Conservation (phyloP, 2,797 vertebrate genomes). For the Phataginus tetradactyla region DNA sequence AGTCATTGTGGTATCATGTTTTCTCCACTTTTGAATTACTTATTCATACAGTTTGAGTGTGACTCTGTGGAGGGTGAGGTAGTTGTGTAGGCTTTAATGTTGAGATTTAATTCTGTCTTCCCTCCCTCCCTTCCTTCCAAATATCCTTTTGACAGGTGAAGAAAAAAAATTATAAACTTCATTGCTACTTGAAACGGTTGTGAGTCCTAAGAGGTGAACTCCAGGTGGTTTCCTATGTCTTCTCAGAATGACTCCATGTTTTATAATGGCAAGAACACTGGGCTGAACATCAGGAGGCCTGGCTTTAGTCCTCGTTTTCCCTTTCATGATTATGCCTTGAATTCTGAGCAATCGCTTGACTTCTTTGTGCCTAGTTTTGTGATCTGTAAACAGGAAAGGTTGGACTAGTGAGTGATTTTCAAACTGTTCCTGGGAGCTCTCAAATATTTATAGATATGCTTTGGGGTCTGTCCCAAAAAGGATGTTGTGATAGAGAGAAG, state of each 20-base stretch:
- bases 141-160: constrained; percentile 10
- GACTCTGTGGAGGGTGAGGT: neutral
- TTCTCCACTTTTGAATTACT: constrained; percentile 4
- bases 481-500: neutral
- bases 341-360: neutral
- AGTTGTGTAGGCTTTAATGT: neutral
- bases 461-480: neutral
- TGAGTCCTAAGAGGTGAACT: neutral
- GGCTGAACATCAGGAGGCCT: neutral
- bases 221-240: neutral
- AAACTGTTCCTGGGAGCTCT: neutral
- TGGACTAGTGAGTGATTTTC: neutral
- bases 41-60: neutral
- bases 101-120: neutral
- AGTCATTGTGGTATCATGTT: neutral
- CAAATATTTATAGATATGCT: neutral
- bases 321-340: neutral
- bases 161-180: neutral
- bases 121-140: neutral
- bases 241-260: neutral
- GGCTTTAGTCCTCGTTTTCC: neutral
- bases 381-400: neutral
- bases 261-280: neutral
- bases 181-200: neutral
- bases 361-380: neutral